Conservation (phyloP, 2,888 invertebrate genomes). For the Phyto melanocephala region DNA sequence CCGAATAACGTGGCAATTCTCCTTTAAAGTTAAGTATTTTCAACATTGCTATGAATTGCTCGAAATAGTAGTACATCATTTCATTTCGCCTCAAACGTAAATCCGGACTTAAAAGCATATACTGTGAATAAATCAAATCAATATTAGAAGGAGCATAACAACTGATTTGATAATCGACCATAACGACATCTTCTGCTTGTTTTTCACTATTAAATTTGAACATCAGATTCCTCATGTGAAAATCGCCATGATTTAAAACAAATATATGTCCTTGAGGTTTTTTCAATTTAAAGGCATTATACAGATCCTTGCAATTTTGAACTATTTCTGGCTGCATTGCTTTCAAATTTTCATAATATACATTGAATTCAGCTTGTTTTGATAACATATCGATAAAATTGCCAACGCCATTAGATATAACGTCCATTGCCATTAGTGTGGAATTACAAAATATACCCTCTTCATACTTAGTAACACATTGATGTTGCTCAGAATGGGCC, state of each 20-base stretch:
- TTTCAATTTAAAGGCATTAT: conserved; percentile 18
- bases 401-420: conserved; percentile 56
- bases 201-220: conserved; percentile 62
- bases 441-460: conserved; percentile 30
- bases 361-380: conserved; percentile 50
- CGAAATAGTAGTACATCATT: conserved; percentile 59
- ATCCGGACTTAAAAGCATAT: conserved; percentile 51
- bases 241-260: conserved; percentile 73
- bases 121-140: conserved; percentile 60
- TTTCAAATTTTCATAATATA: conserved; percentile 67
- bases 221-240: conserved; percentile 73
- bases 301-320: conserved; percentile 28
- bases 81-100: conserved; percentile 51
- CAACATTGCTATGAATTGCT: conserved; percentile 54
- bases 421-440: not conserved
- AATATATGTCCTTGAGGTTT: conserved; percentile 49
- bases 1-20: conserved; percentile 54
- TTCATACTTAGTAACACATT: conserved; percentile 41
- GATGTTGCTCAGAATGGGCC: conserved; percentile 45
- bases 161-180: conserved; percentile 62
- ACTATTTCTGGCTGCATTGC: conserved; percentile 39
- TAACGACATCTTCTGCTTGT: conserved; percentile 30
- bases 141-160: conserved; percentile 59
- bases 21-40: conserved; percentile 59
- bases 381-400: conserved; percentile 66